Evolutionary conservation across 2,797 vertebrate genomes (phyloP), one percentile per base, ranked within the genome.

Genomic region (Crax fasciolata): DNA sequence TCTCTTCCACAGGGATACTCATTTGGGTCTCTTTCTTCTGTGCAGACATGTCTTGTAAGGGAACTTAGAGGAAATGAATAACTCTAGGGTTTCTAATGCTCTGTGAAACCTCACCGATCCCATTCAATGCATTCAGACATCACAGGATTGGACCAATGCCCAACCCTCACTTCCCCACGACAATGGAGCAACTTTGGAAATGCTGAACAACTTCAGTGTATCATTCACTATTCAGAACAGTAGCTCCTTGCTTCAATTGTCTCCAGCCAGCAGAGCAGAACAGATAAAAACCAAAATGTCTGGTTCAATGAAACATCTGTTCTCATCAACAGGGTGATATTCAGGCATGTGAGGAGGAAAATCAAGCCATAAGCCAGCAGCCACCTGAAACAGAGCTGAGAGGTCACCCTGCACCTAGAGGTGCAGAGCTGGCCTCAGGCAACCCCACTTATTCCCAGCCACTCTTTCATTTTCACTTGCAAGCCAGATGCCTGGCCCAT

Each of bases 401-500:
- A 61, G 13, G 8, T 19, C 75, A 57, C 13, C 2, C 28, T 35
- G 51, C 20, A 30, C 19, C 16, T 27, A 35, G 14, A 65, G n/a
- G 9, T 13, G 18, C 6, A n/a, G 12, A 20, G 55, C 43, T 38
- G 41, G 38, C 27, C 27, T 38, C 41, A n/a, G 27, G 32, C 30
- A 68, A 48, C 28, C 46, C 38, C 57, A 25, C 9, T 6, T 2
- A 15, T 5, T 52, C 61, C 38, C 57, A 73, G 35, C 13, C 27
- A 39, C 11, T 4, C 59, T 35, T 55, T 30, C 23, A 5, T 25
- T 43, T 44, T 17, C 57, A 32, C 3, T 38, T 30, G 9, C 19
- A 16, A 66, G n/a, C 38, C 4, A 3, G 4, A 5, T 23, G 17
- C 5, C 13, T 23, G 41, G n/a, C 6, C 13, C 9, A 3, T 2